Base-by-base conservation (phyloP, 2,113 vertebrate genomes). In the Macrotis lagotis region DNA sequence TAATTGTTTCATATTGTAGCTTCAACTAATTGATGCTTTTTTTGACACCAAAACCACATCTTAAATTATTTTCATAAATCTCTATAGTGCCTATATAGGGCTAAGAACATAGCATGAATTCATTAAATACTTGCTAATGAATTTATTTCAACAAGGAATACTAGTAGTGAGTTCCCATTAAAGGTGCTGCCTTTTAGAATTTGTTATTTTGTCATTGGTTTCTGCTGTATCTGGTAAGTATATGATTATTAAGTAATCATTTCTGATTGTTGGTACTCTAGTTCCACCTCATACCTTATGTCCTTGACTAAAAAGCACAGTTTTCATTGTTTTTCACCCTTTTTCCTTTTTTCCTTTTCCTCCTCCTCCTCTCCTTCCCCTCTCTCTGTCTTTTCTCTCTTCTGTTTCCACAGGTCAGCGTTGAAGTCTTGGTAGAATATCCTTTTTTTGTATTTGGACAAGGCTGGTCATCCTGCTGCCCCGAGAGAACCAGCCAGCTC, bases 381-480 rank as follows among this genome's bases (percentile, higher is more conserved):
- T 88, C 91, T 97, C 91, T 98, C 94, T 93, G 51, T 97, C 95
- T 98, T 96, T 49, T 93, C 1, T 96, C 48, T 96, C 91, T 97
- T 96, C 94, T 98, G 93, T 95, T 74, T 44, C 88, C 97, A 88
- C 98, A 99, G 99, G 99, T 99, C 98, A 99, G 99, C 95, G 99
- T 99, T 96, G 99, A 99, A 97, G 99, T 99, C 92, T 98, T 99
- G 98, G 98, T 99, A 97, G 99, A 99, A 98, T 99, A 99, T 95
- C 99, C 99, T 95, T 99, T 99, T 99, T 99, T 99, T 97, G 99
- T 99, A 97, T 99, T 99, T 94, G 99, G 99, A 98, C 99, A 99
- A 98, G 99, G 99, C 98, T 99, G 99, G 99, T 99, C 99, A n/a
- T 99, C 99, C 28, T 99, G 99, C 98, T 99, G 99, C 97, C 99